Base-by-base conservation (phyloP, 2,797 vertebrate genomes). In the Rachycentron canadum region DNA sequence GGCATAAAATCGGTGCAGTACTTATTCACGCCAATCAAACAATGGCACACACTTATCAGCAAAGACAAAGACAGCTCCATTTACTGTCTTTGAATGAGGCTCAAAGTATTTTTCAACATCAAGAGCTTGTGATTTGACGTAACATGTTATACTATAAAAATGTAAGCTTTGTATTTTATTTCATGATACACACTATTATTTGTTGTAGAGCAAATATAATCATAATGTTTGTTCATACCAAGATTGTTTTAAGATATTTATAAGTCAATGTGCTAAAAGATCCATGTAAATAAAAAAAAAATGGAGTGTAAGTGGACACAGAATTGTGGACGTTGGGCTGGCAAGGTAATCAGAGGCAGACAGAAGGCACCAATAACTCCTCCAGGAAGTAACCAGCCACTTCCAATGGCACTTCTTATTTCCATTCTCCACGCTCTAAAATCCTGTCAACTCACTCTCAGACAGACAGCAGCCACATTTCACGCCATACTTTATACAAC, bases 401-500 rank as follows among this genome's bases (percentile, higher is more conserved):
- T 91, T 92, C 88, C 86, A 90, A 80, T 84, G 81, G 81, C 78
- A 86, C 88, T 88, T 94, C 88, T 85, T 91, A 92, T 92, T 93
- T 93, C 87, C 85, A 89, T 94, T 94, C 53, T 90, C 83, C 92
- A 91, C 73, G 79, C 90, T 91, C 76, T 85, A 86, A 94, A 94
- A 94, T 93, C 93, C 84, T 93, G 91, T 93, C 92, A 93, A 76
- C 85, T 89, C 74, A 8, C 89, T 91, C 86, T 86, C 78, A 90
- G 78, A 89, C 73, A 85, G 90, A 94, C 92, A 92, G 87, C 85
- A 78, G 82, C 90, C 76, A 79, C 82, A 93, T 94, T 94, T 94
- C 91, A 94, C 82, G 89, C 88, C 81, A 73, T 65, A 90, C 88
- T 91, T 92, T 83, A 62, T 81, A 84, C 73, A 91, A 85, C 82